Evolutionary conservation across 2,797 vertebrate species (phyloP), one percentile per base, ranked within the genome.

Genomic region (Acridotheres tristis): DNA sequence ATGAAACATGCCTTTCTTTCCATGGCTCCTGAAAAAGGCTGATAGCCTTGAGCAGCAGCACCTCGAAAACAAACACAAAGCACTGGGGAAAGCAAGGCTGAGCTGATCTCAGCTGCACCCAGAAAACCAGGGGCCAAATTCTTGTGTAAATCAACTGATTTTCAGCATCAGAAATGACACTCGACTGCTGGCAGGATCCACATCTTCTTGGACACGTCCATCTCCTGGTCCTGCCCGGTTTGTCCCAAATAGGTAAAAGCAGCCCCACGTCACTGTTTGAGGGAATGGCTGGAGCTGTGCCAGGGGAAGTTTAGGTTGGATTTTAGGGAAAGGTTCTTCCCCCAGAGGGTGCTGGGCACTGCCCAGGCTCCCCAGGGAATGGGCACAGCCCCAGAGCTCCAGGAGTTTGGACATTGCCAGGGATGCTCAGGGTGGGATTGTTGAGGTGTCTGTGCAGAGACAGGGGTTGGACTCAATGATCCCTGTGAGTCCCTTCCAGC

Each of bases 1-100:
- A 83, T 40, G 83, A 94, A 96, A 84, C 66, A 47, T 81, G 90
- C 61, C 67, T 93, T 81, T 88, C 57, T 93, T 81, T 81, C 85
- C 85, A 47, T 3, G 80, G 80, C 79, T 91, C 85, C 92, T 80
- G 59, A n/a, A 63, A 75, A 51, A 65, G 65, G 75, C 65, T 42
- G 84, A 82, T 47, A 85, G 82, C 66, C 48, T 84, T 66, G 34
- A 77, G 80, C 65, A 74, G 80, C 74, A 25, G 89, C 89, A 66
- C 43, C 63, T 48, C 10, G 2, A 72, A 88, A 77, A 68, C 54
- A 53, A 81, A 75, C 76, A 80, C 73, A 88, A 88, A 94, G 92
- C 63, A 53, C 55, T 1, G 45, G 55, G 61, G 59, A 67, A 69
- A 62, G 67, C 21, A 47, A 71, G 67, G 77, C 79, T 71, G 26